Percentiles rank a stretch among this genome's conserved stretches.
phyloP scores from a whole-genome alignment of 2,797 vertebrate species.

The Oceanodroma leucorhoa region DNA sequence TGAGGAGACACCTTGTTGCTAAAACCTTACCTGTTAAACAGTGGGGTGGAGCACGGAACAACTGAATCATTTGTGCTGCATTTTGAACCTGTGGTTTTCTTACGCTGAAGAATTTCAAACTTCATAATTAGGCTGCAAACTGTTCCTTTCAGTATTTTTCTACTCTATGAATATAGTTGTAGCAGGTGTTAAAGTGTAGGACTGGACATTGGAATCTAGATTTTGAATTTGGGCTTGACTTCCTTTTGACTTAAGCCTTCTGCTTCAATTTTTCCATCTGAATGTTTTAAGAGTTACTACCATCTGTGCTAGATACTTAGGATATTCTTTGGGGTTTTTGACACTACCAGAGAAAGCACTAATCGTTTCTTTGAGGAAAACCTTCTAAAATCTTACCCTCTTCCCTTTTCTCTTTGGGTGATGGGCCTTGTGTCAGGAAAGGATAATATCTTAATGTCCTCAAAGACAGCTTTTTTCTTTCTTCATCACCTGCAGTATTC shows the following conservation, averaged over 20 bases:
- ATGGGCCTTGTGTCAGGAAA: constrained; percentile 62
- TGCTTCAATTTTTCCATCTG: neutral
- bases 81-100: neutral
- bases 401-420: constrained; percentile 71
- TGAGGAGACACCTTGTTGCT: neutral
- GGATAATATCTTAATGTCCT: constrained; percentile 38
- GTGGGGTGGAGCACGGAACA: neutral
- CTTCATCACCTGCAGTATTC: constrained; percentile 57
- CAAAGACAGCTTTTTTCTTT: constrained; percentile 59
- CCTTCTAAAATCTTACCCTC: constrained; percentile 57
- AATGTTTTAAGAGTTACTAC: constrained; percentile 26
- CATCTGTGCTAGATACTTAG: constrained; percentile 7
- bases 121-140: neutral
- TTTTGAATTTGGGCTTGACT: neutral
- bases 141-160: neutral
- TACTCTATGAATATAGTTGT: neutral
- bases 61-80: neutral
- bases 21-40: neutral
- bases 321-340: neutral
- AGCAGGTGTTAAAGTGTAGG: neutral
- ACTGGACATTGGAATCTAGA: neutral
- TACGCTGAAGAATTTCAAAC: neutral
- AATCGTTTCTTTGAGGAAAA: constrained; percentile 60
- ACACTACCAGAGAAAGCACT: constrained; percentile 32
- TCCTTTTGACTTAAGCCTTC: constrained; percentile 16